Evolutionary conservation across 53 echinoderm and acorn worm species (phyloP), one percentile per base, ranked within the genome.

Genomic region (Crossaster papposus): DNA sequence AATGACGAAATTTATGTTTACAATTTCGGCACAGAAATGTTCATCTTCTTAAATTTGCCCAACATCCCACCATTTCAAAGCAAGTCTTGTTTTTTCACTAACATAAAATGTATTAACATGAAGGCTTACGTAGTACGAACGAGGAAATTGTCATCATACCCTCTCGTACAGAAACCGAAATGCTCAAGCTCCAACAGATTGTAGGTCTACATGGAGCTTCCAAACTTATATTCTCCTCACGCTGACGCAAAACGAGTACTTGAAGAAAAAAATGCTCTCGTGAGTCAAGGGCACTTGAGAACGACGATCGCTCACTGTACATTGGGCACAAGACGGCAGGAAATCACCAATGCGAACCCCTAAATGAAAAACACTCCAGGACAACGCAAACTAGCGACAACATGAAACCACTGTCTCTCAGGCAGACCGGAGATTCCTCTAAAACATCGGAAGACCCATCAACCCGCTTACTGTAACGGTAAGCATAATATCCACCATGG

Each of bases 221-320:
- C 0, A 20, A 36, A 64, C 33, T 36, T 32, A 18, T 10, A 12
- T 15, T n/a, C n/a, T 13, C 50, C 12, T 5, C 34, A 6, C 7
- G 30, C 26, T 32, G 65, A 26, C 44, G 29, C 36, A 65, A 20
- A n/a, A n/a, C 14, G 84, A 53, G 84, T 84, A 84, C 84, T 73
- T 33, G 26, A 22, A 70, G n/a, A n/a, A 44, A 33, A 24, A 52
- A 83, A 31, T 65, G 35, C 70, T 35, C 14, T 34, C 5, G 23
- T 17, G 17, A 15, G 54, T 84, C 84, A 84, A 84, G 84, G 84
- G 72, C 84, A 72, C 73, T 72, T 72, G 23, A 72, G 26, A 2
- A 37, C 36, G 65, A 36, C 34, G 83, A 83, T 70, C 38, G 6
- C 83, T 2, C 14, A 36, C 34, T 22, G 15, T 58, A 33, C 30